These are phyloP conservation scores for Contarinia nasturtii DNA, from an alignment of 1,140 invertebrate genomes.

Conservation along the genomic window DNA sequence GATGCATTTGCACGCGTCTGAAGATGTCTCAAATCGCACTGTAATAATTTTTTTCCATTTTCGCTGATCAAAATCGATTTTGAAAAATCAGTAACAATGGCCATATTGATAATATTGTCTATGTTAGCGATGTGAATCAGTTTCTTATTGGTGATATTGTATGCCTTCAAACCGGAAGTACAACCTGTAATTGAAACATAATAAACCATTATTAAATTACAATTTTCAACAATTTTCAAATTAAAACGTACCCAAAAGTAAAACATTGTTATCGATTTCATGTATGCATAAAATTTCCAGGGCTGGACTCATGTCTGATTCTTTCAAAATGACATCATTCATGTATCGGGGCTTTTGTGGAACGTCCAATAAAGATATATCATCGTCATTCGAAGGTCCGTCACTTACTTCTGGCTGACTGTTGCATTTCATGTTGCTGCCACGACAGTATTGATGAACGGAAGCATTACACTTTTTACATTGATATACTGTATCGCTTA, in stretches of 20 bases:
- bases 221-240: too few species aligned
- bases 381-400: constrained; percentile 26
- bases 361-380: background rate
- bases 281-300: constrained; percentile 12
- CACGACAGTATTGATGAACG: constrained; percentile 16
- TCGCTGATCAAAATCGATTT: constrained; percentile 46
- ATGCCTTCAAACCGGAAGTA: constrained; percentile 18
- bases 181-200: constrained; percentile 10
- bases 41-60: constrained; percentile 38
- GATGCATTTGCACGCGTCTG: constrained; percentile 36
- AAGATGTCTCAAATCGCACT: constrained; percentile 40
- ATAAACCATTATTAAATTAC: background rate
- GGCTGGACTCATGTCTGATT: background rate
- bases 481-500: constrained; percentile 13
- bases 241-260: constrained; percentile 7
- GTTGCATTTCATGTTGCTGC: constrained; percentile 12
- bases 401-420: background rate
- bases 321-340: background rate
- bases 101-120: constrained; percentile 40
- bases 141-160: constrained; percentile 14
- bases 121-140: constrained; percentile 39
- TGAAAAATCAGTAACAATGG: constrained; percentile 31
- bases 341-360: too few species aligned
- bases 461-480: constrained; percentile 18
- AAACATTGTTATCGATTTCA: constrained; percentile 16